Evolutionary conservation across 2,797 vertebrate species (phyloP).

Genomic region (Halcyon smyrnensis): DNA sequence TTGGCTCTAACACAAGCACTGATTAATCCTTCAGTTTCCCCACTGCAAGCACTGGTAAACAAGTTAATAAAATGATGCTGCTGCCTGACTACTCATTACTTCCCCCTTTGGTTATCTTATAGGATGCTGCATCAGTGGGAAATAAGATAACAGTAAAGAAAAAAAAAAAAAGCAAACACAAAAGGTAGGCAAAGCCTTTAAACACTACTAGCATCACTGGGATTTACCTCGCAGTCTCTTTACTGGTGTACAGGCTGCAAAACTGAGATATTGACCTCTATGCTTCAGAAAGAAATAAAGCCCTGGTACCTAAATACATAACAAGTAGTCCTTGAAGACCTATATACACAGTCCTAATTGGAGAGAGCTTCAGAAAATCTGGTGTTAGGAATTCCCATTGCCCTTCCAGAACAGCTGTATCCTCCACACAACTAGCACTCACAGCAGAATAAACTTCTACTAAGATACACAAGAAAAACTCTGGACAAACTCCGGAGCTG

Average conservation of each 20-base stretch:
- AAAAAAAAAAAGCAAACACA: not conserved
- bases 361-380: not conserved
- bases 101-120: not conserved
- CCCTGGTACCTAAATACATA: not conserved
- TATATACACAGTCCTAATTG: not conserved
- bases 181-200: not conserved
- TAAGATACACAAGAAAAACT: not conserved
- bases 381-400: not conserved
- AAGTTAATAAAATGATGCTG: not conserved
- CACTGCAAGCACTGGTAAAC: not conserved
- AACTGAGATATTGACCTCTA: not conserved
- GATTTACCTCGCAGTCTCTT: not conserved
- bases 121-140: not conserved
- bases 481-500: fast-evolving
- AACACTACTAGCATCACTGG: not conserved
- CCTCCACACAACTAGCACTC: not conserved
- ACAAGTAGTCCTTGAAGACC: not conserved
- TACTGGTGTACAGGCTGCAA: not conserved
- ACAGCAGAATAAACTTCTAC: not conserved
- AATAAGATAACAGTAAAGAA: not conserved
- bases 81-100: not conserved
- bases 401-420: not conserved
- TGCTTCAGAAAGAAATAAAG: not conserved
- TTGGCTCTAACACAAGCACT: not conserved
- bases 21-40: not conserved